Conservation (phyloP, 2,797 vertebrate genomes). For the Cichlasoma orientale region DNA sequence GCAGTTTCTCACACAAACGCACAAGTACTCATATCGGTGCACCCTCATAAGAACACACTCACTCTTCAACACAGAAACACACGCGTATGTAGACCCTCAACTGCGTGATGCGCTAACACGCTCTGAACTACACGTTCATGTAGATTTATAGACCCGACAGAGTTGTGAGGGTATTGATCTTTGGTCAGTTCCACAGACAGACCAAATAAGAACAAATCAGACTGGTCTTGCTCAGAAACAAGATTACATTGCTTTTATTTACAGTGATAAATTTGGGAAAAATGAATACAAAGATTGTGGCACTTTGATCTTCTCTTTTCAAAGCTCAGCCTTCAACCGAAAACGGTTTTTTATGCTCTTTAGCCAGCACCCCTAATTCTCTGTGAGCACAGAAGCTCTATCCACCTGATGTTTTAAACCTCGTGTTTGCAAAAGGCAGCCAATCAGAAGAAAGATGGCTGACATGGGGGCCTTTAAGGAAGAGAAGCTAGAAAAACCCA, state of each 20-base stretch:
- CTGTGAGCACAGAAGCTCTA: not conserved
- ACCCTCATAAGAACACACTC: not conserved
- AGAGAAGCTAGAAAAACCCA: not conserved
- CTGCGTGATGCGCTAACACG: not conserved
- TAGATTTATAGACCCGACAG: conserved; percentile 43
- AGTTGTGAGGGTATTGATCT: conserved; percentile 55
- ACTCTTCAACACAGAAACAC: not conserved
- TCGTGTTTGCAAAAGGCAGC: not conserved
- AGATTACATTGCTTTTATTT: conserved; percentile 15
- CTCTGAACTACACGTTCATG: conserved; percentile 20
- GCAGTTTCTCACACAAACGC: conserved; percentile 20
- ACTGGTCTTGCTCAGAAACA: conserved; percentile 11
- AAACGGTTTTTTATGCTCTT: not conserved
- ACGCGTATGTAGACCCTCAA: not conserved
- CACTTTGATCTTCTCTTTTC: not conserved
- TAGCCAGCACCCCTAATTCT: not conserved
- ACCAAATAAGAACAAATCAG: conserved; percentile 32
- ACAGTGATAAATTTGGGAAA: conserved; percentile 16
- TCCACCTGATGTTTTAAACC: not conserved
- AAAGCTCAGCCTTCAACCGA: not conserved
- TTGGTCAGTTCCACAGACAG: conserved; percentile 29
- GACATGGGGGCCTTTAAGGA: not conserved
- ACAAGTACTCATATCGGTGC: not conserved
- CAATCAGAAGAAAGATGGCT: not conserved
- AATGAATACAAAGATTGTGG: not conserved